Conservation (phyloP, 2,888 invertebrate genomes). For the Trachelus troglodyta region DNA sequence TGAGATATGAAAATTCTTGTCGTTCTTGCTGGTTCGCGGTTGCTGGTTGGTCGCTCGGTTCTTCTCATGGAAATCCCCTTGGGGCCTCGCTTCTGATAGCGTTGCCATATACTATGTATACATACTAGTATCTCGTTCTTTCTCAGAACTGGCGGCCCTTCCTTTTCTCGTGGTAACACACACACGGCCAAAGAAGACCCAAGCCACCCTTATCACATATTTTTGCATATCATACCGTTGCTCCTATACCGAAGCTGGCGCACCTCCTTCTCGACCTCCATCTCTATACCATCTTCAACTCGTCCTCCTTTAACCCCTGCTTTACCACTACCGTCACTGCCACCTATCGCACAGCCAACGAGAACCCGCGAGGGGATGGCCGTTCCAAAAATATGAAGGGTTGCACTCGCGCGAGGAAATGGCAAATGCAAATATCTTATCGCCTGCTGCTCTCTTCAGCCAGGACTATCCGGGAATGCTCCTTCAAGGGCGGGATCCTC, state of each 20-base stretch:
- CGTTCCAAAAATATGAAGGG: slow-evolving; percentile 17
- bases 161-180: slow-evolving; percentile 13
- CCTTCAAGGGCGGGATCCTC: background rate
- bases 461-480: background rate
- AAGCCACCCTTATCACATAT: slow-evolving; percentile 55
- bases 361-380: slow-evolving; percentile 24
- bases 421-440: slow-evolving; percentile 20
- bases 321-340: background rate
- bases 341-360: slow-evolving; percentile 5
- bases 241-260: background rate
- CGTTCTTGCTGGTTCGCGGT: slow-evolving; percentile 45
- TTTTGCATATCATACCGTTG: slow-evolving; percentile 53
- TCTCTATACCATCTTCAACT: background rate
- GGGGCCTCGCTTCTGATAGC: slow-evolving; percentile 51
- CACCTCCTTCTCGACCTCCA: slow-evolving; percentile 7
- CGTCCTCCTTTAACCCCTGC: background rate
- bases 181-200: slow-evolving; percentile 26
- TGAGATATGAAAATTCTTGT: slow-evolving; percentile 59
- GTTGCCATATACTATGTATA: slow-evolving; percentile 38
- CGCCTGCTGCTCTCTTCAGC: slow-evolving; percentile 2
- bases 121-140: background rate
- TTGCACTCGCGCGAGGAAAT: slow-evolving; percentile 16
- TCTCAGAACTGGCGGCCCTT: background rate
- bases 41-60: slow-evolving; percentile 38
- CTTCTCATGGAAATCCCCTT: slow-evolving; percentile 36